Conservation (phyloP, 2,888 invertebrate genomes). For the Pseudococcus viburni region DNA sequence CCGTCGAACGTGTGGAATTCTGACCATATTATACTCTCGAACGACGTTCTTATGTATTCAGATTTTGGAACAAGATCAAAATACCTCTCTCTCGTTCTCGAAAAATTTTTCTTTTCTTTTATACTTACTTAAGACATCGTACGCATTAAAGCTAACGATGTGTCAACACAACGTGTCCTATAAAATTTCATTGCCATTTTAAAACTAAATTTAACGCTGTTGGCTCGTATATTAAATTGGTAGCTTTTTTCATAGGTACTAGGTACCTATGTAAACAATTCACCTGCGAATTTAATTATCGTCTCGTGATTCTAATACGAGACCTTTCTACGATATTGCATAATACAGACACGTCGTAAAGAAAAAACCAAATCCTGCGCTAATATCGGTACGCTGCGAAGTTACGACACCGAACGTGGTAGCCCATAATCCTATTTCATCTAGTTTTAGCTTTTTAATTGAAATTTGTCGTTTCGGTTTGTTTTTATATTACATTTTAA, state of each 20-base stretch:
- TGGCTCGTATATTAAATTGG: not conserved
- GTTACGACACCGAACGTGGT: conserved; percentile 28
- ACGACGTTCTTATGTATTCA: not conserved
- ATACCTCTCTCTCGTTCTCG: not conserved
- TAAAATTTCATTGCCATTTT: conserved; percentile 44
- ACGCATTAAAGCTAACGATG: conserved; percentile 22
- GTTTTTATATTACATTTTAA: conserved; percentile 57
- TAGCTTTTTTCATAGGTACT: not conserved
- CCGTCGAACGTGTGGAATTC: not conserved
- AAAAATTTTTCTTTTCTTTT: not conserved
- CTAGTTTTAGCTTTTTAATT: conserved; percentile 51
- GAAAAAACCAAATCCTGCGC: not conserved
- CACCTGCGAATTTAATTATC: conserved; percentile 34
- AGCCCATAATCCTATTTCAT: conserved; percentile 49
- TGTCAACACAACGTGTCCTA: not conserved
- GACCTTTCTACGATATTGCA: not conserved
- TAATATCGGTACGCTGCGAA: conserved; percentile 1
- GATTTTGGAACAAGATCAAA: conserved; percentile 37
- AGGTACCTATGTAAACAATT: not conserved
- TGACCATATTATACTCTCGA: conserved; percentile 7
- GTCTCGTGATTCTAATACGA: not conserved
- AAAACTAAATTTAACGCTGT: conserved; percentile 20
- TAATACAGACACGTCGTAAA: not conserved
- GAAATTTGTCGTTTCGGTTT: conserved; percentile 51
- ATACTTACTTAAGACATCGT: not conserved